These are phyloP conservation scores for Dasysyrphus albostriatus DNA, from an alignment of 2,888 invertebrate species.

Conservation along the genomic window DNA sequence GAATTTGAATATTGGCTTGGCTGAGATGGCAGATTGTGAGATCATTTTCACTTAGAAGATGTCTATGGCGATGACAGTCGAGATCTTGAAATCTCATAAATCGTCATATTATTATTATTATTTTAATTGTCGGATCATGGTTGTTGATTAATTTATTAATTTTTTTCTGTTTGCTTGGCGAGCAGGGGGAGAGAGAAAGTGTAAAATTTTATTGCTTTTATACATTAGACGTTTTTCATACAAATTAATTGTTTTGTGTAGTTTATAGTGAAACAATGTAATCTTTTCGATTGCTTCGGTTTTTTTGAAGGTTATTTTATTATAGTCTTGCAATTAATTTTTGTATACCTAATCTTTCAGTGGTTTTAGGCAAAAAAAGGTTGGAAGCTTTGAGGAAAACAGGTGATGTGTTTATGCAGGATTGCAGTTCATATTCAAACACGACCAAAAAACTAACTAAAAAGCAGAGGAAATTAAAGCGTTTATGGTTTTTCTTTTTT, in stretches of 20 bases:
- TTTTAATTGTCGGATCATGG: conserved; percentile 32
- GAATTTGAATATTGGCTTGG: conserved; percentile 55
- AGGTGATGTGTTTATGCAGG: too few species aligned
- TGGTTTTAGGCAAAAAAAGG: too few species aligned
- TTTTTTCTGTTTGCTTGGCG: background rate
- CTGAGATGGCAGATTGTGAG: conserved; percentile 44
- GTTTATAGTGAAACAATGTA: background rate
- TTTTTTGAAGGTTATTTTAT: background rate
- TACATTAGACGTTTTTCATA: conserved; percentile 7
- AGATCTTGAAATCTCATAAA: conserved; percentile 58
- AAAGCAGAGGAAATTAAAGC: too few species aligned
- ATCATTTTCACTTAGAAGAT: conserved; percentile 52
- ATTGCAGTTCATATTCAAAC: too few species aligned
- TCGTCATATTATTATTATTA: conserved; percentile 46
- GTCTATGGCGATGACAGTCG: conserved; percentile 56
- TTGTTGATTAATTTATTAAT: conserved; percentile 33
- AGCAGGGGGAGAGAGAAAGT: background rate
- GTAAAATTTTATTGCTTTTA: conserved; percentile 1
- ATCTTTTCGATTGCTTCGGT: background rate
- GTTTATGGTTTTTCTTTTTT: too few species aligned
- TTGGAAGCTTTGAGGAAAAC: too few species aligned
- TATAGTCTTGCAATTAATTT: too few species aligned
- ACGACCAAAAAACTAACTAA: too few species aligned
- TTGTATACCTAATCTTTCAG: too few species aligned
- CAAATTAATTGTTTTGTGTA: conserved; percentile 3